Percentiles rank a stretch among this genome's conserved stretches.
These are phyloP conservation scores for Agapornis canus DNA, from an alignment of 2,797 vertebrate species.

Conservation along the genomic window DNA sequence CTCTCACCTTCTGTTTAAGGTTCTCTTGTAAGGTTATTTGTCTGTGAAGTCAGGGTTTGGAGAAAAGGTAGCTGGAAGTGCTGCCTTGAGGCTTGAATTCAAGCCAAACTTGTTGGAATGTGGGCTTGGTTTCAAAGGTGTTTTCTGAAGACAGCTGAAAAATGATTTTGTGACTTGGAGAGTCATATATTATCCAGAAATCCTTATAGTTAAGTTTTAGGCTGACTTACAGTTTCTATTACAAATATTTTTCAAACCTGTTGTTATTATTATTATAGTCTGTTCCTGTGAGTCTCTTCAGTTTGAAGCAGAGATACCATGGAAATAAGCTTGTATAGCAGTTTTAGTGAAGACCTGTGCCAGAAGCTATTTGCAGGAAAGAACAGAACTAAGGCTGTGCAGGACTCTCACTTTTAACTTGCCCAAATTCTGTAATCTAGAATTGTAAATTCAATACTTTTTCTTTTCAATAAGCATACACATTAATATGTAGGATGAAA, in stretches of 20 bases:
- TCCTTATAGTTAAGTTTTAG: background rate
- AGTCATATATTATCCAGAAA: background rate
- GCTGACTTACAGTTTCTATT: background rate
- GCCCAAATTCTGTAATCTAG: background rate
- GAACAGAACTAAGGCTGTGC: background rate
- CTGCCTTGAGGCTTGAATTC: background rate
- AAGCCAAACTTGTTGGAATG: background rate
- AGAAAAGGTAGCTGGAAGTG: background rate
- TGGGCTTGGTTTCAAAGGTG: background rate
- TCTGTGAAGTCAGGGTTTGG: background rate
- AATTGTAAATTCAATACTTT: background rate
- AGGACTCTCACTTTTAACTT: background rate
- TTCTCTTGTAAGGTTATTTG: background rate
- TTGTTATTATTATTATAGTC: background rate
- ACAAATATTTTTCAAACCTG: background rate
- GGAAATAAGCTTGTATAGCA: background rate
- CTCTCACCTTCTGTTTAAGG: background rate
- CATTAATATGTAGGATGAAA: background rate
- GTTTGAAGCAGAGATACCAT: background rate
- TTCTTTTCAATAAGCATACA: background rate
- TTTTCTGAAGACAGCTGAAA: background rate
- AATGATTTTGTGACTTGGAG: background rate
- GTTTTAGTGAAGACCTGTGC: background rate
- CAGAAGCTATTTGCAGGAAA: background rate
- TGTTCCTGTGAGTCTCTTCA: background rate